Conservation (phyloP, 2,113 vertebrate genomes). For the Phodopus roborovskii region DNA sequence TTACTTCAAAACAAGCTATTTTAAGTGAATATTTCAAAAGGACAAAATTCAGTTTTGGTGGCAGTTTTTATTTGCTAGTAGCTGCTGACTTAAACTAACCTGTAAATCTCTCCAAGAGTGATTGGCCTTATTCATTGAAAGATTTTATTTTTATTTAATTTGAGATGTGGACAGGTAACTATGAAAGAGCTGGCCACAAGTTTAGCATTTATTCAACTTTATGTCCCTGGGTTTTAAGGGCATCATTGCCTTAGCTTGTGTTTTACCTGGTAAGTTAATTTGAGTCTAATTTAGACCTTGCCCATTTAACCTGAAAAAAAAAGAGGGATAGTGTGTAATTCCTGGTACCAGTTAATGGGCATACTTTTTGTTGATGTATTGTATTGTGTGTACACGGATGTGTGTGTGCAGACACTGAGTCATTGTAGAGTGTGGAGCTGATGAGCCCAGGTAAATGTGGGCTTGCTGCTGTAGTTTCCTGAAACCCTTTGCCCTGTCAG, state of each 20-base stretch:
- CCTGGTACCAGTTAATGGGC: not conserved
- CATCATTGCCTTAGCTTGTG: not conserved
- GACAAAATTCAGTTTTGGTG: not conserved
- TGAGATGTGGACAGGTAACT: slow-evolving; percentile 53
- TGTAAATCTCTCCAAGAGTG: not conserved
- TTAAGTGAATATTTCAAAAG: not conserved
- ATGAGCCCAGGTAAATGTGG: not conserved
- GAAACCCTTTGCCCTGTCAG: not conserved
- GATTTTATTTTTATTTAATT: not conserved
- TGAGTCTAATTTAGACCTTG: not conserved
- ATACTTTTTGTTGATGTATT: not conserved
- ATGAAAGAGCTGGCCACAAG: not conserved
- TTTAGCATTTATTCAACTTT: not conserved
- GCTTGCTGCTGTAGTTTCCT: not conserved
- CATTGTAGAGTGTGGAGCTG: not conserved
- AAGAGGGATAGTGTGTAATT: not conserved
- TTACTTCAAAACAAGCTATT: not conserved
- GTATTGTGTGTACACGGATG: not conserved
- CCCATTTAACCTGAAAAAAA: not conserved
- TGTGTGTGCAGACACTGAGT: accelerated
- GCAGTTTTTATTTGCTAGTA: not conserved
- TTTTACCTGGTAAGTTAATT: slow-evolving; percentile 39
- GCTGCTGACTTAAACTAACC: not conserved
- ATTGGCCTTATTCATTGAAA: not conserved
- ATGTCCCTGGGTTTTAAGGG: not conserved